Evolutionary conservation across 2,888 invertebrate species (phyloP).

Genomic region (Temnothorax rugatulus): DNA sequence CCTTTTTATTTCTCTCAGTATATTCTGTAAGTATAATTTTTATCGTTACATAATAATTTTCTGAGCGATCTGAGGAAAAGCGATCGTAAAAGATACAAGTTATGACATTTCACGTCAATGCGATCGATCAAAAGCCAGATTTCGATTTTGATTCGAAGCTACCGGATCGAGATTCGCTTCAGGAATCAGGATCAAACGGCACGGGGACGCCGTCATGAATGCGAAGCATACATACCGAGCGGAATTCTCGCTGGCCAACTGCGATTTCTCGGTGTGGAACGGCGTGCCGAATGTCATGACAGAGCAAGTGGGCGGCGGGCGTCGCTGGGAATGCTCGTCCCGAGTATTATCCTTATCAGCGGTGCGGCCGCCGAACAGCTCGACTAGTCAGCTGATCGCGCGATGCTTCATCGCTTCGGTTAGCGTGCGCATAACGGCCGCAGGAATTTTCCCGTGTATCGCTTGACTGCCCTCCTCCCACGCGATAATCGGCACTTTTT

Average conservation of each 20-base stretch:
- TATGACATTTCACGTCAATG: background rate
- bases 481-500: conserved; percentile 31
- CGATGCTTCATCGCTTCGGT: conserved; percentile 78
- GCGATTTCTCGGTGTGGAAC: conserved; percentile 82
- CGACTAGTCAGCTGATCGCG: conserved; percentile 82
- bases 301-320: conserved; percentile 73
- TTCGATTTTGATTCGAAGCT: background rate
- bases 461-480: conserved; percentile 22
- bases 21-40: too few species aligned
- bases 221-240: conserved; percentile 76
- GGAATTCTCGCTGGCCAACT: conserved; percentile 78
- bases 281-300: conserved; percentile 84
- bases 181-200: background rate
- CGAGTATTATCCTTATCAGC: conserved; percentile 65
- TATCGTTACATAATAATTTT: too few species aligned
- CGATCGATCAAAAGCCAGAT: background rate
- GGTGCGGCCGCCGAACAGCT: conserved; percentile 75
- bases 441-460: conserved; percentile 62
- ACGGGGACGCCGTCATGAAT: background rate
- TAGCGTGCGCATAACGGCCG: conserved; percentile 75
- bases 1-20: too few species aligned
- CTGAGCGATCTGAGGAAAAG: background rate
- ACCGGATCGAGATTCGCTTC: background rate
- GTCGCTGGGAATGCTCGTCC: conserved; percentile 54
- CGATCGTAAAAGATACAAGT: too few species aligned